These are phyloP conservation scores for Lucifuga dentata DNA, from an alignment of 2,113 vertebrate species.

Conservation along the genomic window DNA sequence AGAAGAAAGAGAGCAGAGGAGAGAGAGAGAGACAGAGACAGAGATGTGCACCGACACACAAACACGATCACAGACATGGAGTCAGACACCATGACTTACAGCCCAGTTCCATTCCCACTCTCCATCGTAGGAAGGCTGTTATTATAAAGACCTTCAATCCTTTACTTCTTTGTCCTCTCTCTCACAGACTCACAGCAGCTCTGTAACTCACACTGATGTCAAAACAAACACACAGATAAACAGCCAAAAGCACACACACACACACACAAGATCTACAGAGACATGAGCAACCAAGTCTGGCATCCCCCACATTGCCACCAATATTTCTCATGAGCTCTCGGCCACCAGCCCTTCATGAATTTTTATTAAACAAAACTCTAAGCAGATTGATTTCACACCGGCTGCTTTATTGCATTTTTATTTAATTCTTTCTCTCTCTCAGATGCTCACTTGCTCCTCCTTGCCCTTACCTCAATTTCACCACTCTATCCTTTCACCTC, in stretches of 20 bases:
- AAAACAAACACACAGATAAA: conserved; percentile 77
- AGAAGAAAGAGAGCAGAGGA: conserved; percentile 3
- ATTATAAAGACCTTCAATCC: conserved; percentile 77
- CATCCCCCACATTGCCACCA: conserved; percentile 76
- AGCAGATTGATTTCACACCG: conserved; percentile 98
- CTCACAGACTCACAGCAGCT: conserved; percentile 59
- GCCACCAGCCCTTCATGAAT: conserved; percentile 96
- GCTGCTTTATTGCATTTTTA: conserved; percentile 98
- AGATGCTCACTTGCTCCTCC: conserved; percentile 67
- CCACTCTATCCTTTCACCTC: conserved; percentile 62
- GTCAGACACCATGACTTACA: conserved; percentile 69
- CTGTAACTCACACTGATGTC: conserved; percentile 78
- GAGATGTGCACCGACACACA: conserved; percentile 48
- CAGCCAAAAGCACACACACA: conserved; percentile 65
- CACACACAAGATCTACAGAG: conserved; percentile 57
- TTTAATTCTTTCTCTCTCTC: conserved; percentile 91
- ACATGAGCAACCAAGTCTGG: conserved; percentile 45
- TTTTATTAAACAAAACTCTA: conserved; percentile 99
- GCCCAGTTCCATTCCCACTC: conserved; percentile 53
- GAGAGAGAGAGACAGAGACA: conserved; percentile 25
- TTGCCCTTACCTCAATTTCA: conserved; percentile 62
- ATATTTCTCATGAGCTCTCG: conserved; percentile 93
- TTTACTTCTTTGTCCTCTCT: conserved; percentile 67
- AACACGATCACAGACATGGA: conserved; percentile 28
- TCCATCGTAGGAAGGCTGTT: conserved; percentile 57